Evolutionary conservation across 2,113 vertebrate species (phyloP).

Genomic region (Spermophilus dauricus): DNA sequence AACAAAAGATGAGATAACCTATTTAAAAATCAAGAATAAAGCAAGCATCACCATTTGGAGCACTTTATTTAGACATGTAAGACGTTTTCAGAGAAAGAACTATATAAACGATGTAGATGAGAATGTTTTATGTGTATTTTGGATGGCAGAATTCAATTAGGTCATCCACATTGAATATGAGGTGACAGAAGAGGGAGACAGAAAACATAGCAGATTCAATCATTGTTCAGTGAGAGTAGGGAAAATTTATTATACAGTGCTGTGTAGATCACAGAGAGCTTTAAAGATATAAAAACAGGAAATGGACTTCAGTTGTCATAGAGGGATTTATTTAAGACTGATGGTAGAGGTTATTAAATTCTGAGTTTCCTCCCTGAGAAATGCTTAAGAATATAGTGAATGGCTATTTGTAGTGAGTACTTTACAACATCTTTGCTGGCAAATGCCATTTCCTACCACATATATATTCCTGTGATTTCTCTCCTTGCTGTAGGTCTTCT

Average conservation of each 20-base stretch:
- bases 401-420: neutral
- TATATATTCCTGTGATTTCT: neutral
- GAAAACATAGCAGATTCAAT: neutral
- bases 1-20: neutral
- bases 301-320: slow-evolving; percentile 53
- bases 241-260: slow-evolving; percentile 50
- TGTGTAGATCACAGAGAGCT: neutral
- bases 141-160: slow-evolving; percentile 26
- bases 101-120: neutral
- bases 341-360: slow-evolving; percentile 47
- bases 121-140: neutral
- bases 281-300: slow-evolving; percentile 61
- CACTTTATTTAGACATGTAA: neutral
- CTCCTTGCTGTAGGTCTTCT: neutral
- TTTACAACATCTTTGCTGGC: slow-evolving; percentile 14
- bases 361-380: slow-evolving; percentile 57
- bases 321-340: slow-evolving; percentile 47
- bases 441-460: neutral
- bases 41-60: neutral
- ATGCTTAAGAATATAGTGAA: slow-evolving; percentile 9
- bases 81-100: neutral
- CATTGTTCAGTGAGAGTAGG: neutral
- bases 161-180: neutral
- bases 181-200: neutral
- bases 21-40: slow-evolving; percentile 9